Percentiles rank a stretch among this genome's conserved stretches.
These are phyloP conservation scores for Nomada fabriciana DNA, from an alignment of 2,888 invertebrate genomes.

Conservation along the genomic window DNA sequence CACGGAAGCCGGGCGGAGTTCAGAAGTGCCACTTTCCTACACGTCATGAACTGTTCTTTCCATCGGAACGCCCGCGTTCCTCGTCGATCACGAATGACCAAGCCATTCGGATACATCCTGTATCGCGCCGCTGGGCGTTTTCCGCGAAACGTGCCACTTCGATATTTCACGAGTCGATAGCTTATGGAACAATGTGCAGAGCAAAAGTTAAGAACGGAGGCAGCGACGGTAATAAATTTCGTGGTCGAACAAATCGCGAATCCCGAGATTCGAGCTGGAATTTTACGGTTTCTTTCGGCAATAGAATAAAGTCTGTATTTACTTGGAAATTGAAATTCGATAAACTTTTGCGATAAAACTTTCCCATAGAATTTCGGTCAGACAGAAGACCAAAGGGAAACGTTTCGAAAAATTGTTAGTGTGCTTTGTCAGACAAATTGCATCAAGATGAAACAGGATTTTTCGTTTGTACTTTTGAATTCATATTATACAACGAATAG, in stretches of 20 bases:
- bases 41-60: background rate
- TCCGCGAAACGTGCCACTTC: background rate
- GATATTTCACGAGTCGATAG: background rate
- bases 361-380: background rate
- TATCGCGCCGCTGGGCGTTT: constrained; percentile 1
- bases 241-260: too few relatives aligned
- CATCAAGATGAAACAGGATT: too few relatives aligned
- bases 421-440: too few relatives aligned
- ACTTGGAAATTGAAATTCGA: background rate
- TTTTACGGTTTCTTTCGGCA: background rate
- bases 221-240: background rate
- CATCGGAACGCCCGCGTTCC: constrained; percentile 6
- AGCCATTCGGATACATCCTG: background rate
- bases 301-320: background rate
- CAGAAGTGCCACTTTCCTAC: constrained; percentile 28
- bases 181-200: background rate
- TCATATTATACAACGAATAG: background rate
- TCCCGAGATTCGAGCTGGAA: background rate
- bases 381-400: background rate
- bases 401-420: background rate
- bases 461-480: too few relatives aligned
- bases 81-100: background rate
- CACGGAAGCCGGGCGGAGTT: constrained; percentile 34
- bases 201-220: background rate
- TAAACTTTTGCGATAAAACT: background rate